A percentile compares a stretch with the other conserved stretches of the same genome.
These are phyloP conservation scores for Lepidothrix coronata DNA, from an alignment of 2,113 vertebrate genomes.

Conservation along the genomic window DNA sequence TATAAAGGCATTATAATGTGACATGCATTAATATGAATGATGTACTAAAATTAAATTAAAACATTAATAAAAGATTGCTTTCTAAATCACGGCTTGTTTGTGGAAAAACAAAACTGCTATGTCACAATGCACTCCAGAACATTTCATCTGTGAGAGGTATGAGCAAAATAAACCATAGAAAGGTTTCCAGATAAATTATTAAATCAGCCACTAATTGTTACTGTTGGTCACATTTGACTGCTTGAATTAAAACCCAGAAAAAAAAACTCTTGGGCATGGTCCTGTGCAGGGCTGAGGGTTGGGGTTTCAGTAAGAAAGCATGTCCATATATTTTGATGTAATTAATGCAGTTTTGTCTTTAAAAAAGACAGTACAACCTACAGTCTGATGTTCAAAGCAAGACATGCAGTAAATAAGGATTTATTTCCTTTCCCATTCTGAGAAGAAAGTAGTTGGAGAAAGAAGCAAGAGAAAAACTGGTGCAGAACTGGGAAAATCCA, in stretches of 20 bases:
- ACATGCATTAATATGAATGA: not conserved
- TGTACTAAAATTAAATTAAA: constrained; percentile 12
- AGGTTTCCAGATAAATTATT: not conserved
- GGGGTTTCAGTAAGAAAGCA: not conserved
- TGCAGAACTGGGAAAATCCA: not conserved
- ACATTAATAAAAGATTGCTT: not conserved
- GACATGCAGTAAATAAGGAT: not conserved
- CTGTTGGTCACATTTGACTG: not conserved
- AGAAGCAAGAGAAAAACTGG: not conserved
- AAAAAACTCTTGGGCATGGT: not conserved
- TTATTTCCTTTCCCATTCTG: not conserved
- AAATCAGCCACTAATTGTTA: not conserved
- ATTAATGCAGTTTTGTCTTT: not conserved
- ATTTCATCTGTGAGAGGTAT: not conserved
- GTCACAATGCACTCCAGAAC: not conserved
- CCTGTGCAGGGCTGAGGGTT: not conserved
- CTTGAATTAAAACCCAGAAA: not conserved
- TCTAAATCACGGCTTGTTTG: not conserved
- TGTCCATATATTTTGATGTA: not conserved
- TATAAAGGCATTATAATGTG: not conserved
- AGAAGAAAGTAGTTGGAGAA: not conserved
- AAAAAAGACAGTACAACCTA: not conserved
- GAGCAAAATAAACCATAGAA: not conserved
- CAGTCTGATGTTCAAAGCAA: not conserved
- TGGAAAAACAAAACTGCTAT: not conserved